Percentiles rank a stretch among this genome's conserved stretches.
Conservation (phyloP, 2,888 invertebrate species). For the Synergus umbraculus region DNA sequence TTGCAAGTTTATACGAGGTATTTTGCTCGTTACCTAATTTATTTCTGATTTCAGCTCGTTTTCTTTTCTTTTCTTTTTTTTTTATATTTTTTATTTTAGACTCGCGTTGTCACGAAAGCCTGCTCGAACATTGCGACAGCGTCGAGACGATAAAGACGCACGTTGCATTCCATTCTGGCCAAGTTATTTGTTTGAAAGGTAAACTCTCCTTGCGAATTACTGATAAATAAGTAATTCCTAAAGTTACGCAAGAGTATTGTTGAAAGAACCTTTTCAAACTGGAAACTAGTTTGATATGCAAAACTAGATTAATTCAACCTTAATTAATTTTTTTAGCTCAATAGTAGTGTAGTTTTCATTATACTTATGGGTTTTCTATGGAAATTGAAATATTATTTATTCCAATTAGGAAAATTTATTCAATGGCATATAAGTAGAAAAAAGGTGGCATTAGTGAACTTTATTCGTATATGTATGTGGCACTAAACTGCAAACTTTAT, state of each 20-base stretch:
- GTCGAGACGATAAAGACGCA: conserved; percentile 23
- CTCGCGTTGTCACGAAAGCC: conserved; percentile 14
- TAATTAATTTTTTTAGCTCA: not conserved
- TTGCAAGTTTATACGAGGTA: conserved; percentile 5
- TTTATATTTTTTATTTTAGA: conserved; percentile 10
- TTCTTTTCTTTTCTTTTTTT: not conserved
- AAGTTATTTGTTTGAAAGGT: conserved; percentile 34
- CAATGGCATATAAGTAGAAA: not conserved
- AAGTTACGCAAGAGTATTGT: not conserved
- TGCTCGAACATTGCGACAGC: conserved; percentile 30
- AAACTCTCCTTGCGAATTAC: conserved; percentile 8
- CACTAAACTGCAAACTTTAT: conserved; percentile 20
- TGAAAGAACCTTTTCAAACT: not conserved
- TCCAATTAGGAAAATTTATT: conserved; percentile 13
- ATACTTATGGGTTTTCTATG: not conserved
- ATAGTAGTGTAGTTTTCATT: not conserved
- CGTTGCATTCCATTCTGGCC: conserved; percentile 27
- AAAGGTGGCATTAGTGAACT: not conserved
- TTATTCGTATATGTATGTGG: not conserved
- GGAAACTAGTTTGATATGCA: not conserved
- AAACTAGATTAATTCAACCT: not conserved
- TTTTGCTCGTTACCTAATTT: conserved; percentile 29
- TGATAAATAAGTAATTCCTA: conserved; percentile 8
- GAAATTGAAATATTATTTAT: not conserved
- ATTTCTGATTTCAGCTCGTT: conserved; percentile 25